Evolutionary conservation across 1,140 invertebrate species (phyloP).

Genomic region (Bursaphelenchus mucronatus): DNA sequence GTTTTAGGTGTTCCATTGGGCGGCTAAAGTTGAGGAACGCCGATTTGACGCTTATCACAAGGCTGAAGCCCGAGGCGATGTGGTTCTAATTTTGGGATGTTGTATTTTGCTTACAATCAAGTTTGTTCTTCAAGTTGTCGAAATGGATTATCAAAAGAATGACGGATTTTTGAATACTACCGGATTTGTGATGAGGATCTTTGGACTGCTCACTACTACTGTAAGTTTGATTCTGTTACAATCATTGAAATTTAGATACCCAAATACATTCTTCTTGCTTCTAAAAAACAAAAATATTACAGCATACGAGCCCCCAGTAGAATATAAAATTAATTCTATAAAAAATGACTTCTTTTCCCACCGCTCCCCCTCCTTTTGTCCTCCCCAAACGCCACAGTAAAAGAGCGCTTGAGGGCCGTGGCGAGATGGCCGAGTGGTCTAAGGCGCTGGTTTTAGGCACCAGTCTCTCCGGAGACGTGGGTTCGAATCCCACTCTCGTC

Average conservation of each 20-base stretch:
- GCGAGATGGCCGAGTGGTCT: conserved; percentile 64
- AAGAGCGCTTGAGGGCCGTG: conserved; percentile 7
- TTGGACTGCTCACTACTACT: conserved; percentile 24
- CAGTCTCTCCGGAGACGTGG: conserved; percentile 63
- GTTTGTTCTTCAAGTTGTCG: conserved; percentile 44
- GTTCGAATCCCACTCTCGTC: conserved; percentile 17
- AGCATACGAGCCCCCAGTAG: too few species aligned
- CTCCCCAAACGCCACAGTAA: too few species aligned
- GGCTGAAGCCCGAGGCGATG: conserved; percentile 57
- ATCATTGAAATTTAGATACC: neutral
- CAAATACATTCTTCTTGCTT: neutral
- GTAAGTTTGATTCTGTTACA: conserved; percentile 15
- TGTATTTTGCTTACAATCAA: conserved; percentile 44
- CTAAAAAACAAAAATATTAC: too few species aligned
- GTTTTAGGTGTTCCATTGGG: conserved; percentile 34
- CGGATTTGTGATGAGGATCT: conserved; percentile 25
- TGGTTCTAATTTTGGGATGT: conserved; percentile 57
- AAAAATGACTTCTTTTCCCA: too few species aligned
- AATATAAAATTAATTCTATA: too few species aligned
- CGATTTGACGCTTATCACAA: conserved; percentile 60
- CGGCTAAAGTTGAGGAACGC: conserved; percentile 25
- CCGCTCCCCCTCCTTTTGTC: too few species aligned
- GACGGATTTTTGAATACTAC: conserved; percentile 31
- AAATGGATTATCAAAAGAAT: conserved; percentile 39
- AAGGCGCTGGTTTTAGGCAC: conserved; percentile 65